These are phyloP conservation scores for Lacerta bilineata DNA, from an alignment of 2,797 vertebrate genomes.

Conservation along the genomic window DNA sequence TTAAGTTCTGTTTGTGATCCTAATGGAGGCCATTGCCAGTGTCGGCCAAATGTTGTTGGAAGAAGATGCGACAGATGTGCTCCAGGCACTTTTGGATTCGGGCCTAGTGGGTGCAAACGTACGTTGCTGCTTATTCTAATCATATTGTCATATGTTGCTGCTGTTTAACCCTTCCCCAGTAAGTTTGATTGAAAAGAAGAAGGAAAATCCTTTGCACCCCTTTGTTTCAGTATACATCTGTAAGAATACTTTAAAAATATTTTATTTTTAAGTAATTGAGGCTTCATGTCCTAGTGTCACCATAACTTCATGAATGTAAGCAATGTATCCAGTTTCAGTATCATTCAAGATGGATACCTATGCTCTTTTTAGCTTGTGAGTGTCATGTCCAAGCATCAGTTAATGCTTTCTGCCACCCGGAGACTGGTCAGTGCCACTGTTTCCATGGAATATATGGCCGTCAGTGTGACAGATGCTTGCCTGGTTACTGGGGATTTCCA, in stretches of 20 bases:
- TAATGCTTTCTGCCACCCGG: slow-evolving; percentile 84
- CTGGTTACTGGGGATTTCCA: slow-evolving; percentile 96
- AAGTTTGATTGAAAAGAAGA: neutral
- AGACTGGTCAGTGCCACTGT: slow-evolving; percentile 92
- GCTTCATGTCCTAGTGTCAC: neutral
- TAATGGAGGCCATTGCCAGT: slow-evolving; percentile 93
- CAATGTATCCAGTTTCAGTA: neutral
- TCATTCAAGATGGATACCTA: neutral
- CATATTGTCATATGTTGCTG: neutral
- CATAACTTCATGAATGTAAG: fast-evolving
- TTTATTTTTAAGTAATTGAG: neutral
- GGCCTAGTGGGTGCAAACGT: slow-evolving; percentile 94
- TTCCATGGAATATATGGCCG: slow-evolving; percentile 85
- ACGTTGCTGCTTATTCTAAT: slow-evolving; percentile 63
- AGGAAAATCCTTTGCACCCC: neutral
- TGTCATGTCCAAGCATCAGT: slow-evolving; percentile 90
- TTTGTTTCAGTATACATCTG: neutral
- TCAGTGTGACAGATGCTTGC: slow-evolving; percentile 92
- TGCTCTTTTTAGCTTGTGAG: slow-evolving; percentile 83
- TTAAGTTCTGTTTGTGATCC: slow-evolving; percentile 93
- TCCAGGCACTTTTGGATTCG: slow-evolving; percentile 92
- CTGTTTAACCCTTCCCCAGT: neutral
- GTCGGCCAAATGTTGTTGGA: slow-evolving; percentile 91
- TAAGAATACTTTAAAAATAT: neutral
- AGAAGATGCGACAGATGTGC: slow-evolving; percentile 91